A percentile compares a stretch with the other conserved stretches of the same genome.
These are phyloP conservation scores for Linnaemya tessellans DNA, from an alignment of 2,888 invertebrate genomes.

Conservation along the genomic window DNA sequence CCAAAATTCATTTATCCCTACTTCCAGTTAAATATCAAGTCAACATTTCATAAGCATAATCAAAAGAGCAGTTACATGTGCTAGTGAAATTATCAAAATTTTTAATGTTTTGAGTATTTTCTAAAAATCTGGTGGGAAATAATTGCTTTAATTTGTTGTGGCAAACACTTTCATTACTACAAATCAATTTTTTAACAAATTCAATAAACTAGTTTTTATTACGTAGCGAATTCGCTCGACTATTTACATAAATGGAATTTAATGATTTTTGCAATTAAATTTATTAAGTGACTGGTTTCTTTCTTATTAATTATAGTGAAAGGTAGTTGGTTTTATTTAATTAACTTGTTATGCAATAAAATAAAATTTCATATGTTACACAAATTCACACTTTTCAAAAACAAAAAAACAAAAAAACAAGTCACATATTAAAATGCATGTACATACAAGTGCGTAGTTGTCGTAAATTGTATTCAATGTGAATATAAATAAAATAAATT, in stretches of 20 bases:
- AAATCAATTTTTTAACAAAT: too few species aligned
- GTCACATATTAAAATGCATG: constrained; percentile 21
- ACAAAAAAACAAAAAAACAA: too few species aligned
- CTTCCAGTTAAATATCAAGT: too few species aligned
- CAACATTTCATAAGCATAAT: too few species aligned
- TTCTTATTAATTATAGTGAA: constrained; percentile 21
- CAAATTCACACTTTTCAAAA: not conserved
- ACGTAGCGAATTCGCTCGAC: not conserved
- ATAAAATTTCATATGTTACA: constrained; percentile 14
- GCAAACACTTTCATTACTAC: too few species aligned
- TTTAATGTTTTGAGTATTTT: too few species aligned
- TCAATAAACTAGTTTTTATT: not conserved
- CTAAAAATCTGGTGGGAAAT: too few species aligned
- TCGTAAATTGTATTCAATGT: constrained; percentile 36
- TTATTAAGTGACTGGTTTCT: constrained; percentile 17
- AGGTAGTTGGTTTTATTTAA: constrained; percentile 27
- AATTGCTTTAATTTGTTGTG: too few species aligned
- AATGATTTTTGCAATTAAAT: not conserved
- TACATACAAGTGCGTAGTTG: constrained; percentile 24
- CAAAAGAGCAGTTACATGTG: too few species aligned
- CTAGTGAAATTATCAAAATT: too few species aligned
- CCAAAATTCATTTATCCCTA: too few species aligned
- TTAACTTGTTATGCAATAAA: constrained; percentile 33
- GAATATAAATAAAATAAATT: constrained; percentile 13
- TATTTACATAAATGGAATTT: not conserved